phyloP scores from a whole-genome alignment of 2,113 vertebrate genomes.

The Macroglossus sobrinus region DNA sequence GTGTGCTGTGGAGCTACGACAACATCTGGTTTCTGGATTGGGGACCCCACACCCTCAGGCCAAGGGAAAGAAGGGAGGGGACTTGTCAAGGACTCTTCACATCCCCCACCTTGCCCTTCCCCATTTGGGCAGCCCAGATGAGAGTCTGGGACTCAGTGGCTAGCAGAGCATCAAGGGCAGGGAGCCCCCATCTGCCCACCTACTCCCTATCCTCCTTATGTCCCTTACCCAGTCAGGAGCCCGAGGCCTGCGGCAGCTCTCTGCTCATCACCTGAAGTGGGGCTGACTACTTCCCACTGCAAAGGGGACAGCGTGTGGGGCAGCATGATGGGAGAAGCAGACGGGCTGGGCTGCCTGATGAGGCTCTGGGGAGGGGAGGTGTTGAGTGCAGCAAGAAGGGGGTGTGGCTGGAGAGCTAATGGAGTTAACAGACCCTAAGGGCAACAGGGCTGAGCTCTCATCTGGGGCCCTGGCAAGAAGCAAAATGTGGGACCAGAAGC shows the following conservation, averaged over 20 bases:
- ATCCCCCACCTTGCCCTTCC: neutral
- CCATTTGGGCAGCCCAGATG: neutral
- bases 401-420: neutral
- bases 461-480: neutral
- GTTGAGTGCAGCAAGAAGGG: neutral
- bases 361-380: neutral
- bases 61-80: neutral
- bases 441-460: neutral
- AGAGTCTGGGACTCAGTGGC: neutral
- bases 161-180: neutral
- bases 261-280: neutral
- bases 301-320: neutral
- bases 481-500: too few species aligned
- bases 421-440: constrained; percentile 1
- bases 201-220: neutral
- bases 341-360: neutral
- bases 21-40: neutral
- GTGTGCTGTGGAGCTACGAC: rapidly evolving
- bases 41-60: neutral
- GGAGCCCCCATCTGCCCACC: neutral
- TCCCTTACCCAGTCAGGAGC: neutral
- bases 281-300: neutral
- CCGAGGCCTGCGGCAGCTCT: neutral
- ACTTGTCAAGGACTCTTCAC: neutral
- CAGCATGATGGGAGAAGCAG: constrained; percentile 34